Base-by-base conservation (phyloP, 2,113 vertebrate species). In the Perca flavescens region DNA sequence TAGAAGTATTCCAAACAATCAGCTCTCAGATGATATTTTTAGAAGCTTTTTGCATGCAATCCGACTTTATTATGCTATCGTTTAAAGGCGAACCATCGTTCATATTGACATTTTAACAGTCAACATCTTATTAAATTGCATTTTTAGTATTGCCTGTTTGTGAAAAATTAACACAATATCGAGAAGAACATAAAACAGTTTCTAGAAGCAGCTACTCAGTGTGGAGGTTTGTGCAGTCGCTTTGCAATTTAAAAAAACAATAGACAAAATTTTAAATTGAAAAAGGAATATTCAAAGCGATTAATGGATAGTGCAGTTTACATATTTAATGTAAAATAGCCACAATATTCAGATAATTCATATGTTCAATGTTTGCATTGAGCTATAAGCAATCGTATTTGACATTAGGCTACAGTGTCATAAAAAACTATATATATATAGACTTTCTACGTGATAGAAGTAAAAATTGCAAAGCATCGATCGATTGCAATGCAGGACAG, bases 101-200 rank as follows among this genome's bases (percentile, higher is more conserved):
- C 46, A 79, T 40, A 25, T 28, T 36, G 61, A 85, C 61, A 58
- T 83, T 77, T 63, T 75, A 79, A 74, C n/a, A 74, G 15, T 25
- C 77, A 36, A 25, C 46, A 34, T 65, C 21, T 58, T 28, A 56
- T 49, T 16, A 65, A 69, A 49, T 4, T 36, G 19, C 15, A 34
- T 7, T 16, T 85, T 3, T 46, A 6, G n/a, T 46, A 7, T 52
- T 84, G n/a, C 34, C 13, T 56, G 49, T 70, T 64, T 21, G 31
- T n/a, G 28, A 68, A 19, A 80, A 21, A 54, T 58, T 31, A 69
- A 68, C 12, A 50, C 14, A 47, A 64, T 25, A 68, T 61, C 5
- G 19, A 65, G 19, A 61, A 40, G 3, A 19, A 34, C 19, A 46
- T 31, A 21, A 11, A 0, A 25, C 49, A 0, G 19, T 68, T 65